phyloP scores from a whole-genome alignment of 2,888 invertebrate genomes.

The Mythimna impura region DNA sequence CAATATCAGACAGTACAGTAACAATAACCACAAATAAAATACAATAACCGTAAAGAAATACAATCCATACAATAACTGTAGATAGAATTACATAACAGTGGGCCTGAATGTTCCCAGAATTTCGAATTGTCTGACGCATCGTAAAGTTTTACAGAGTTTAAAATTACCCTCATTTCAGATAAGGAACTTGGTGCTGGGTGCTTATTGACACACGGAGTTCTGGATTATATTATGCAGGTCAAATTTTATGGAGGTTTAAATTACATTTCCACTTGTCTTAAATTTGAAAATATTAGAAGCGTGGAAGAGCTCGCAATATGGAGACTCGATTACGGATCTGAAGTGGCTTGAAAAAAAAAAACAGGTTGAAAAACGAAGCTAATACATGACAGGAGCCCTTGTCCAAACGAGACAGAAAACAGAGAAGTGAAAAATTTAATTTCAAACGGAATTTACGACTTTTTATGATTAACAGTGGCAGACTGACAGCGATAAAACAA shows the following conservation, averaged over 20 bases:
- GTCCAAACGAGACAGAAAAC: constrained; percentile 47
- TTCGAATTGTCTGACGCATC: constrained; percentile 48
- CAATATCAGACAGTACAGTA: constrained; percentile 7
- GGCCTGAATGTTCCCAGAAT: constrained; percentile 51
- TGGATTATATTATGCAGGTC: constrained; percentile 37
- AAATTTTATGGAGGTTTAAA: constrained; percentile 48
- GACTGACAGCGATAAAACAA: constrained; percentile 55
- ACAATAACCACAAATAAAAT: constrained; percentile 30
- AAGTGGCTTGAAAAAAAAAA: constrained; percentile 48
- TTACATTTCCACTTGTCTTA: constrained; percentile 49
- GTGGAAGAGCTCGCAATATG: constrained; percentile 59
- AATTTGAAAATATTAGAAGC: constrained; percentile 49
- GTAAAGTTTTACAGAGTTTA: constrained; percentile 48
- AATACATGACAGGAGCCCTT: constrained; percentile 28
- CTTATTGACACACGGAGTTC: constrained; percentile 37
- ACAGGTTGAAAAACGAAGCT: constrained; percentile 39
- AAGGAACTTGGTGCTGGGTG: constrained; percentile 29
- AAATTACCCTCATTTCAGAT: constrained; percentile 46
- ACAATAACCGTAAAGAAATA: constrained; percentile 51
- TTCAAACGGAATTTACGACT: constrained; percentile 52
- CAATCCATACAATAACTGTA: constrained; percentile 39
- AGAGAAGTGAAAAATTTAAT: constrained; percentile 44
- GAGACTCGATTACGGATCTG: constrained; percentile 60
- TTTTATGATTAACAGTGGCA: constrained; percentile 60
- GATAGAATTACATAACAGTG: constrained; percentile 55